Base-by-base conservation (phyloP, 2,888 invertebrate species). In the Hyles lineata region DNA sequence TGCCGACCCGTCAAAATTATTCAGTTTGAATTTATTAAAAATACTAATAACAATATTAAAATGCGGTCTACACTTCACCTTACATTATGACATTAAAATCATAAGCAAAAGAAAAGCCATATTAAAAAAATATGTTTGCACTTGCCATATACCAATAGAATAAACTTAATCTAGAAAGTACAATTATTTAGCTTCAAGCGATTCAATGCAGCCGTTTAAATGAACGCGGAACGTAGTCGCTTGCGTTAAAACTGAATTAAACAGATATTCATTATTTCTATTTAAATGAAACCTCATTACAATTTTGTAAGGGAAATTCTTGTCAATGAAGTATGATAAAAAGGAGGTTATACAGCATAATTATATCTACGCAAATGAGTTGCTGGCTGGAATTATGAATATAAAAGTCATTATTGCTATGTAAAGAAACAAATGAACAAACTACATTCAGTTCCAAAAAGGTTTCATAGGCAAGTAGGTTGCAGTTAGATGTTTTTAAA, bases 261-360 rank as follows among this genome's bases (percentile, higher is more conserved):
- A 67, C 50, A 67, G 61, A 61, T 61, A 61, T 43, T 67, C 67
- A 67, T 67, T 67, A 67, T 67, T 23, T 67, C 6, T 50, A 23
- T 50, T 67, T 67, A 23, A 67, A 67, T 67, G 67, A 67, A 50
- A 43, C 23, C 67, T 67, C 67, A 23, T 67, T 67, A 63, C 23
- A 15, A 67, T 43, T 50, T 67, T 67, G 50, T 50, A 67, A 50
- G 17, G 17, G 23, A 43, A 67, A 23, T 15, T 17, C 23, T 43
- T 67, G 43, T 67, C 67, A 67, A 67, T 67, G 23, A 25, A 50
- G 17, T 67, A 23, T 50, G 43, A 67, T 63, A 43, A 67, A 67
- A 67, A 55, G n/a, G 35, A 25, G 23, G 32, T 32, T 9, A 23
- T 67, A 50, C 67, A 50, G 25, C 17, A 43, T 63, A 23, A 23